phyloP scores from a whole-genome alignment of 2,888 invertebrate genomes.

The Eupeodes luniger region DNA sequence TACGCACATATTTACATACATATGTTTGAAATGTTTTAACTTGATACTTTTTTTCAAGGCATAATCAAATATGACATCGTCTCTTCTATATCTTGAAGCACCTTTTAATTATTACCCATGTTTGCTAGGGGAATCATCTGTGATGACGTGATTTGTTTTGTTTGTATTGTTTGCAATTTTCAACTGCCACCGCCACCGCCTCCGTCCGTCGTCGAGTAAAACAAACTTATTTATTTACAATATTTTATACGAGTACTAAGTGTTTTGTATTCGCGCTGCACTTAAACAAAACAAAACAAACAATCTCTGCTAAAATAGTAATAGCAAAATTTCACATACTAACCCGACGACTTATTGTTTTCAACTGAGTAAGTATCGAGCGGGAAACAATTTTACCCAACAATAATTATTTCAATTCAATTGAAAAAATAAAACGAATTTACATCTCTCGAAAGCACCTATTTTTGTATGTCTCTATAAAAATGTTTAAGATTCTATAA shows the following conservation, averaged over 20 bases:
- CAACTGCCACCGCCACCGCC: background rate
- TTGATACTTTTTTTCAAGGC: too few relatives aligned
- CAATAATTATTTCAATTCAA: slow-evolving; percentile 68
- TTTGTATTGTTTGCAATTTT: background rate
- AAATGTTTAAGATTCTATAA: slow-evolving; percentile 37
- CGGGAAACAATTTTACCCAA: slow-evolving; percentile 51
- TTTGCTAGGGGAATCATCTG: slow-evolving; percentile 40
- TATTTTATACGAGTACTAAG: too few relatives aligned
- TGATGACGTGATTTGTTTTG: background rate
- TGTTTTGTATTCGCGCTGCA: background rate
- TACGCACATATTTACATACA: too few relatives aligned
- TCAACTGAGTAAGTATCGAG: slow-evolving; percentile 69
- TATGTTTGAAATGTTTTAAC: too few relatives aligned
- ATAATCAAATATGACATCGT: background rate
- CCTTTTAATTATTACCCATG: slow-evolving; percentile 72
- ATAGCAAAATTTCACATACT: slow-evolving; percentile 44
- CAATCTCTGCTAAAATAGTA: slow-evolving; percentile 13
- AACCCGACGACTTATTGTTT: slow-evolving; percentile 67
- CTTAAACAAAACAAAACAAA: background rate
- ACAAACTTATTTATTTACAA: background rate
- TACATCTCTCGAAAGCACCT: slow-evolving; percentile 36
- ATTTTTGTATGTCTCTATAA: slow-evolving; percentile 28
- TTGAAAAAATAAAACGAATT: slow-evolving; percentile 31
- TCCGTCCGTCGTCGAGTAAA: background rate
- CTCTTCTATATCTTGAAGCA: slow-evolving; percentile 13